Evolutionary conservation across 1,140 invertebrate genomes (phyloP).

Genomic region (Orius insidiosus): DNA sequence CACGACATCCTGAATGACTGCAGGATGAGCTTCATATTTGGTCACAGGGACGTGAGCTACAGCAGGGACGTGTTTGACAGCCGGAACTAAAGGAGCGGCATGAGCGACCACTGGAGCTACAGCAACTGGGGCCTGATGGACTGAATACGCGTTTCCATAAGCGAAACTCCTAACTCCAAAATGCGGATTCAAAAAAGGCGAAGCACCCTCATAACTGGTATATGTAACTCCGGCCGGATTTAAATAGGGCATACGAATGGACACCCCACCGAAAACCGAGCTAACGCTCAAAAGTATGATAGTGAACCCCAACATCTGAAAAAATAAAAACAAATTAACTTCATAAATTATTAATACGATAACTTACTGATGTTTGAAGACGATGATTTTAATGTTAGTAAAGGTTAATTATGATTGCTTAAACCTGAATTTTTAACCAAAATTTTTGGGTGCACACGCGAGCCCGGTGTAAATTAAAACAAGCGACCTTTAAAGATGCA

Average conservation of each 20-base stretch:
- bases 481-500: too few relatives aligned
- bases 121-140: constrained; percentile 22
- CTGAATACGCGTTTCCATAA: constrained; percentile 13
- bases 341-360: too few relatives aligned
- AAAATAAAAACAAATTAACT: too few relatives aligned
- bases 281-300: neutral
- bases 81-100: constrained; percentile 28
- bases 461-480: too few relatives aligned
- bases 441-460: too few relatives aligned
- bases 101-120: constrained; percentile 23
- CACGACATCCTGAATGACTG: constrained; percentile 31
- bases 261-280: constrained; percentile 22
- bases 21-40: constrained; percentile 31
- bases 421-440: too few relatives aligned
- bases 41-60: constrained; percentile 33
- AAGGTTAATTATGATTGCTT: too few relatives aligned
- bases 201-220: constrained; percentile 22
- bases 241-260: constrained; percentile 28
- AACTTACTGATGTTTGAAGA: too few relatives aligned
- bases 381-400: too few relatives aligned
- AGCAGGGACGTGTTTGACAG: constrained; percentile 30
- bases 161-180: constrained; percentile 14
- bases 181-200: constrained; percentile 19
- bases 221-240: constrained; percentile 33
- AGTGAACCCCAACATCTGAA: too few relatives aligned